Conservation (phyloP, 1,140 invertebrate genomes). For the Brachystomella parvula region DNA sequence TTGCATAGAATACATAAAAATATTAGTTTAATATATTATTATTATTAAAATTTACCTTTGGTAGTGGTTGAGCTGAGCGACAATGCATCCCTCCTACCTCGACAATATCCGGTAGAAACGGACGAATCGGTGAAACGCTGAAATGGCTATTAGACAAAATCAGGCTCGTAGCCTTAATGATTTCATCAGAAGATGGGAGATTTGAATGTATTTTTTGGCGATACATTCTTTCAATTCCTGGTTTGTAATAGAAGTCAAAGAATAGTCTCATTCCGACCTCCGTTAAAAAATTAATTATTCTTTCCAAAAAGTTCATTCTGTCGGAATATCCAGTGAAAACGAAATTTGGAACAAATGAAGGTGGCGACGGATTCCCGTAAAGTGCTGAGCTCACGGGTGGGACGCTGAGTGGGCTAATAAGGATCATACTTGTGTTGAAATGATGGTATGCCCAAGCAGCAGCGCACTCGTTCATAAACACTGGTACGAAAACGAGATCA, state of each 20-base stretch:
- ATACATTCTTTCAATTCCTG: slow-evolving; percentile 24
- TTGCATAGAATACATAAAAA: too few species aligned
- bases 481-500: slow-evolving; percentile 46
- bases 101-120: slow-evolving; percentile 18
- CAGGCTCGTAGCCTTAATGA: slow-evolving; percentile 24
- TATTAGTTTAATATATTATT: too few species aligned
- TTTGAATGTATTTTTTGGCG: slow-evolving; percentile 22
- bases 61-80: slow-evolving; percentile 19
- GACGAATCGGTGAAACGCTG: slow-evolving; percentile 2
- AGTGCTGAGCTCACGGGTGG: background rate
- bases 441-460: slow-evolving; percentile 44
- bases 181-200: slow-evolving; percentile 12
- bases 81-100: slow-evolving; percentile 38
- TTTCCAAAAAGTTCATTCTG: slow-evolving; percentile 24
- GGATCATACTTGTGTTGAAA: slow-evolving; percentile 39
- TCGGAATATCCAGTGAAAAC: background rate
- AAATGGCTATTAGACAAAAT: slow-evolving; percentile 31
- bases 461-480: slow-evolving; percentile 45
- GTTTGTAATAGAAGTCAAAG: slow-evolving; percentile 3
- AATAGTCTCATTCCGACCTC: background rate
- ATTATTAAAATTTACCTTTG: slow-evolving; percentile 13
- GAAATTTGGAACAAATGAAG: slow-evolving; percentile 20
- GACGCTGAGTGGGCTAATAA: background rate
- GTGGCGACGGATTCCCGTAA: slow-evolving; percentile 8
- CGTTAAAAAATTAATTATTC: slow-evolving; percentile 16